These are phyloP conservation scores for Actinostola sp. DNA, from an alignment of 92 coral and sea anemone species.

Conservation along the genomic window DNA sequence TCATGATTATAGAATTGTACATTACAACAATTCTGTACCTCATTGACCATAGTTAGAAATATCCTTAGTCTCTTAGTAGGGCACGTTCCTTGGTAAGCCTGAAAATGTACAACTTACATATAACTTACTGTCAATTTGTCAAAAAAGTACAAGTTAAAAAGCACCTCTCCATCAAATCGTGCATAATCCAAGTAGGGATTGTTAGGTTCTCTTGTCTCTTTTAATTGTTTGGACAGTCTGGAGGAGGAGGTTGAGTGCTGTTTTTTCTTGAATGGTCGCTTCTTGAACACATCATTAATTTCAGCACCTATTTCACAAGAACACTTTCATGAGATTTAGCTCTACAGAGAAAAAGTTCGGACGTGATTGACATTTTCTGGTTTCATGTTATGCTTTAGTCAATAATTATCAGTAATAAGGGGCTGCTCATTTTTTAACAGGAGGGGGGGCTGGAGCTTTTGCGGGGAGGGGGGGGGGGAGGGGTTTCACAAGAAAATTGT, in stretches of 20 bases:
- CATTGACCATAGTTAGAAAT: conserved; percentile 76
- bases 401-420: too few relatives aligned
- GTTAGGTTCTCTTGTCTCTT: conserved; percentile 80
- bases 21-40: conserved; percentile 58
- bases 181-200: conserved; percentile 89
- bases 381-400: too few relatives aligned
- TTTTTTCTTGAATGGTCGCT: conserved; percentile 68
- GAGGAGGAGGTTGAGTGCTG: conserved; percentile 55
- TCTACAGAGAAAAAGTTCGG: background rate
- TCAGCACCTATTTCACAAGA: conserved; percentile 63
- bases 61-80: conserved; percentile 79
- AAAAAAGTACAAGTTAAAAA: background rate
- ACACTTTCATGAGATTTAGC: background rate
- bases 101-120: background rate
- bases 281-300: conserved; percentile 65
- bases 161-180: conserved; percentile 98
- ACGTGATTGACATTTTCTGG: too few relatives aligned
- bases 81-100: conserved; percentile 93
- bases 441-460: too few relatives aligned
- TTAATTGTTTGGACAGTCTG: conserved; percentile 71
- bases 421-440: too few relatives aligned
- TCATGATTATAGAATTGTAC: too few relatives aligned
- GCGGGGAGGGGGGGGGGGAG: too few relatives aligned
- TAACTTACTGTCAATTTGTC: background rate
- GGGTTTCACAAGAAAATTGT: too few relatives aligned